Base-by-base conservation (phyloP, 2,113 vertebrate genomes). In the Puffinus mauretanicus region DNA sequence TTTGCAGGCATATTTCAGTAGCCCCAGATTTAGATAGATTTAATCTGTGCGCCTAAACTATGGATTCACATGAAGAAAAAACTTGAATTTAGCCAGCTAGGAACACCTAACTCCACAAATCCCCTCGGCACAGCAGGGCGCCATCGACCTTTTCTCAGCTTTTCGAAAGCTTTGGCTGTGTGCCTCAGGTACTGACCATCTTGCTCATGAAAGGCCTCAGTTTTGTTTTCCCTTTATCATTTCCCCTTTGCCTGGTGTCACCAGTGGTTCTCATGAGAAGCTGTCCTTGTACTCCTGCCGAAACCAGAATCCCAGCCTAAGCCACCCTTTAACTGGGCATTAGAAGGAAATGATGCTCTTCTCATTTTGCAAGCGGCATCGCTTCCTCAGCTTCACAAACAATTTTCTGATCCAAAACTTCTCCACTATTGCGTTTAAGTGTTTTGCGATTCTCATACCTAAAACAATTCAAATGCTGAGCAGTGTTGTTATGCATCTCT, bases 91-190 rank as follows among this genome's bases (percentile, higher is more conserved):
- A 71, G 18, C 40, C 49, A 69, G 19, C 30, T 69, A 82, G 67
- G 51, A 73, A 29, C 47, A 67, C 49, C 40, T 54, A 64, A 86
- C 40, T 76, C 30, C 40, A 44, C 21, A 65, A 17, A 76, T 67
- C 29, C 25, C 27, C 29, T 36, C 0, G 0, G 49, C 12, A 51
- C 61, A 61, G 27, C 29, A n/a, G 29, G 34, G 7, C 10, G 52
- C 46, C 36, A 22, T 83, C 0, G 11, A 40, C 86, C 27, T 76
- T 81, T 54, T 52, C 30, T 57, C 42, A 65, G 47, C 44, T 84
- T 83, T 91, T 78, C 3, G 1, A n/a, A 88, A 55, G 15, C 44
- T 83, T 69, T 57, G 51, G 15, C 64, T 47, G 13, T 25, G 24
- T 86, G 55, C 52, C 40, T 71, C 71, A 3, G 3, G 1, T 71